These are phyloP conservation scores for Boleophthalmus pectinirostris DNA, from an alignment of 2,113 vertebrate species.

Conservation along the genomic window DNA sequence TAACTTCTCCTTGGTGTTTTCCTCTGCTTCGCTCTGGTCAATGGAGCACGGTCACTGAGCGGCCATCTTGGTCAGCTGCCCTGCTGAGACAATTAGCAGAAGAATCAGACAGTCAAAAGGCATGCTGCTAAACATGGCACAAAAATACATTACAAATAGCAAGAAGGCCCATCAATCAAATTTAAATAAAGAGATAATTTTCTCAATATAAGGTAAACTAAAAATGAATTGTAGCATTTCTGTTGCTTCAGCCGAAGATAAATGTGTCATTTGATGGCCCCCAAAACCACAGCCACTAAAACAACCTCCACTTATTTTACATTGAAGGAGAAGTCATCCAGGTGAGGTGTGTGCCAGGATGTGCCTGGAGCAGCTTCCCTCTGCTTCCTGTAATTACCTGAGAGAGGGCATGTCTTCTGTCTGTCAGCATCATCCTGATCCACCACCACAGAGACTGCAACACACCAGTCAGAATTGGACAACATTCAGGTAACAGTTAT, in stretches of 20 bases:
- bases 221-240: neutral
- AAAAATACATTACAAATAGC: slow-evolving; percentile 35
- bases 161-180: slow-evolving; percentile 21
- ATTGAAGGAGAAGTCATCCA: slow-evolving; percentile 32
- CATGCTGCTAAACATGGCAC: slow-evolving; percentile 58
- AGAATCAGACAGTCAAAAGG: slow-evolving; percentile 89
- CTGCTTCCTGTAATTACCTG: slow-evolving; percentile 74
- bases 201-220: neutral
- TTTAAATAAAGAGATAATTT: neutral
- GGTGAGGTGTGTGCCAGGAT: slow-evolving; percentile 61
- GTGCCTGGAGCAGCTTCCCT: slow-evolving; percentile 77
- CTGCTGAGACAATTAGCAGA: slow-evolving; percentile 94
- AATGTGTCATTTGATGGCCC: slow-evolving; percentile 18
- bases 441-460: slow-evolving; percentile 33
- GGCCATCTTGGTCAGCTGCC: slow-evolving; percentile 86
- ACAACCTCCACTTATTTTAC: slow-evolving; percentile 34
- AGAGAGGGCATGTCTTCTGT: slow-evolving; percentile 58
- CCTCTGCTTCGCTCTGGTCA: slow-evolving; percentile 58
- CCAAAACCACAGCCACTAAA: slow-evolving; percentile 21
- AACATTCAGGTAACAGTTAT: neutral
- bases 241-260: slow-evolving; percentile 1
- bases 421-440: slow-evolving; percentile 59
- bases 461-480: slow-evolving; percentile 29
- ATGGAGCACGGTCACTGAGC: slow-evolving; percentile 74
- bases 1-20: slow-evolving; percentile 67